Percentiles rank a stretch among this genome's conserved stretches.
phyloP scores from a whole-genome alignment of 2,113 vertebrate species.

The Abramis brama region DNA sequence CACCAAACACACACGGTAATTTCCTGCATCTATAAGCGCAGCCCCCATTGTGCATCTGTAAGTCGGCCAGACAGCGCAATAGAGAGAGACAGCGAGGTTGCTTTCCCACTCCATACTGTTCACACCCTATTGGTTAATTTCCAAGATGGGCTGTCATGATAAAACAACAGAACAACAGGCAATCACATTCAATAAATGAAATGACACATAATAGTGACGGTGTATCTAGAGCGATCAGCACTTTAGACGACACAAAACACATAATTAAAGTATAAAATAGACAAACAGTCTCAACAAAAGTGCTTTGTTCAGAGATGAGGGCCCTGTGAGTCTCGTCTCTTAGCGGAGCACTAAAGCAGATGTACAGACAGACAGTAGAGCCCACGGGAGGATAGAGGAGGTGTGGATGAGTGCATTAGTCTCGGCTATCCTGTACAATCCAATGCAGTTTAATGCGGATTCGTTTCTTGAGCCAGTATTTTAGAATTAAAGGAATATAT shows the following conservation, averaged over 20 bases:
- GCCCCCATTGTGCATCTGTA: slow-evolving; percentile 5
- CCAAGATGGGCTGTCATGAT: slow-evolving; percentile 40
- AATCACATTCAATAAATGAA: background rate
- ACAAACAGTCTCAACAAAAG: background rate
- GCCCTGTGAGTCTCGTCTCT: slow-evolving; percentile 14
- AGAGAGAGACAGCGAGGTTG: slow-evolving; percentile 15
- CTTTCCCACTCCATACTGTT: slow-evolving; percentile 48
- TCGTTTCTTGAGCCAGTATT: background rate
- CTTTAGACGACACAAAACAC: slow-evolving; percentile 30
- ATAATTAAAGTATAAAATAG: slow-evolving; percentile 9
- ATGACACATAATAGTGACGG: background rate
- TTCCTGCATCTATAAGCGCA: background rate
- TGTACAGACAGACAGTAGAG: background rate
- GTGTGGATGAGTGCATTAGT: background rate
- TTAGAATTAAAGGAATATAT: slow-evolving; percentile 16
- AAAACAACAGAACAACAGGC: background rate
- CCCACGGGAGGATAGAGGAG: background rate
- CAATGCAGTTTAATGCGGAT: background rate
- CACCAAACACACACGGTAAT: background rate
- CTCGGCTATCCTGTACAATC: background rate
- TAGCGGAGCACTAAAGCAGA: slow-evolving; percentile 27
- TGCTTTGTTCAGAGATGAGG: slow-evolving; percentile 14
- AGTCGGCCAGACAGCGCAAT: background rate
- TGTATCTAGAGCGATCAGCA: slow-evolving; percentile 3
- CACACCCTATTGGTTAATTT: slow-evolving; percentile 36